A percentile compares a stretch with the other conserved stretches of the same genome.
Evolutionary conservation across 1,140 invertebrate genomes (phyloP).

Genomic region (Monomorium pharaonis): DNA sequence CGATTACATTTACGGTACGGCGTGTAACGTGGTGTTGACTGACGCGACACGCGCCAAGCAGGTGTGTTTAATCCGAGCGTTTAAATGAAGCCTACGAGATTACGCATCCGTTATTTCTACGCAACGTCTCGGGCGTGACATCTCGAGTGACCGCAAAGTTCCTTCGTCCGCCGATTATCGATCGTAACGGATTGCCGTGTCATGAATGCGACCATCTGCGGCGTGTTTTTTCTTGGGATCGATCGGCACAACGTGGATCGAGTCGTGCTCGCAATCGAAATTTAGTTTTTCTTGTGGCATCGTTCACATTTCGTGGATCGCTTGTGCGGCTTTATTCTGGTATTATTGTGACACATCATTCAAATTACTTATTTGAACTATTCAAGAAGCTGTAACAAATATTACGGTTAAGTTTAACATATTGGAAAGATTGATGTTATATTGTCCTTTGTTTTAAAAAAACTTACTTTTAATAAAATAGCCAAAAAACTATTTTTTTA

Average conservation of each 20-base stretch:
- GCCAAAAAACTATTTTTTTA: neutral
- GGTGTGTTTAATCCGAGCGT: conserved; percentile 46
- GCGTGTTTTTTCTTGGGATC: neutral
- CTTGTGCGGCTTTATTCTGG: neutral
- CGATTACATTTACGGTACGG: conserved; percentile 59
- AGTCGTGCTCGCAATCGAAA: neutral
- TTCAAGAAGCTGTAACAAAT: neutral
- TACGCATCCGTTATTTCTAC: conserved; percentile 36
- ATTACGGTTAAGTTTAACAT: neutral
- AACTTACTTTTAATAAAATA: neutral
- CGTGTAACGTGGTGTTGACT: conserved; percentile 12
- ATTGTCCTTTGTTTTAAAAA: neutral
- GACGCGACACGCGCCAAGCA: conserved; percentile 53
- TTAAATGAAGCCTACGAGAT: conserved; percentile 15
- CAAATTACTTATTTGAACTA: neutral
- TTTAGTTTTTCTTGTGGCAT: neutral
- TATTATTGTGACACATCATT: neutral
- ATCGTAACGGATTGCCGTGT: conserved; percentile 1
- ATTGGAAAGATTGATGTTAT: neutral
- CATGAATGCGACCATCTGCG: neutral
- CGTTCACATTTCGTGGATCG: neutral
- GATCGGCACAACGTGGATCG: neutral
- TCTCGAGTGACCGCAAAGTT: conserved; percentile 12
- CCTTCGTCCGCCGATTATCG: conserved; percentile 18
- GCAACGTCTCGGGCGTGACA: neutral